Base-by-base conservation (phyloP, 2,113 vertebrate species). In the Eulemur rufifrons region DNA sequence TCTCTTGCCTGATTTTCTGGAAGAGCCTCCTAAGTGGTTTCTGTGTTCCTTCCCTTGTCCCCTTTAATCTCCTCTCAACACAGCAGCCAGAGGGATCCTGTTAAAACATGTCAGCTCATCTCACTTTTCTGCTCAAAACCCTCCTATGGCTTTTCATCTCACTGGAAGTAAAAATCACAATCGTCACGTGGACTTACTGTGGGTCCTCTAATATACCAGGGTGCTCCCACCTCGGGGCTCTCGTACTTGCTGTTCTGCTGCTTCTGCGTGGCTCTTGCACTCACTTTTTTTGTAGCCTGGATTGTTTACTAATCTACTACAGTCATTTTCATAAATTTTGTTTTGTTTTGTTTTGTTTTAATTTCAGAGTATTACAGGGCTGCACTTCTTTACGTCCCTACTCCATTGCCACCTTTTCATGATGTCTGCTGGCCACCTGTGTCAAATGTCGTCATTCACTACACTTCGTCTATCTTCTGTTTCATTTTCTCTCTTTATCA, bases 181-280 rank as follows among this genome's bases (percentile, higher is more conserved):
- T 56, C 61, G 39, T 89, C 5, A 4, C 13, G 13, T 4, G 13
- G 42, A 73, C 54, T 29, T 29, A 29, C 56, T 27, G 2, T 2
- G 2, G 63, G 81, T 20, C 13, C 69, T 83, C 32, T 20, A 0
- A 2, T 0, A 0, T 2, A 0, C 56, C 11, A 6, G 32, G 2
- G 0, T 5, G 4, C n/a, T 14, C 20, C 52, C 17, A 1, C 66
- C 50, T 6, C 81, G 27, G 17, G 34, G 39, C 66, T 23, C 61
- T 34, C 61, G 66, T 2, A 13, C 76, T 32, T 54, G 68, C 32
- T 42, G 2, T 56, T 29, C 47, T 1, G 4, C 52, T 47, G 61
- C 45, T 52, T 34, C 87, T 47, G 8, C 7, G 0, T 1, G 11
- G 78, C 5, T 8, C 12, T 45, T 32, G 54, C 42, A 42, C 56